Evolutionary conservation across 2,113 vertebrate genomes (phyloP), one percentile per base, ranked within the genome.

Genomic region (Egretta garzetta): DNA sequence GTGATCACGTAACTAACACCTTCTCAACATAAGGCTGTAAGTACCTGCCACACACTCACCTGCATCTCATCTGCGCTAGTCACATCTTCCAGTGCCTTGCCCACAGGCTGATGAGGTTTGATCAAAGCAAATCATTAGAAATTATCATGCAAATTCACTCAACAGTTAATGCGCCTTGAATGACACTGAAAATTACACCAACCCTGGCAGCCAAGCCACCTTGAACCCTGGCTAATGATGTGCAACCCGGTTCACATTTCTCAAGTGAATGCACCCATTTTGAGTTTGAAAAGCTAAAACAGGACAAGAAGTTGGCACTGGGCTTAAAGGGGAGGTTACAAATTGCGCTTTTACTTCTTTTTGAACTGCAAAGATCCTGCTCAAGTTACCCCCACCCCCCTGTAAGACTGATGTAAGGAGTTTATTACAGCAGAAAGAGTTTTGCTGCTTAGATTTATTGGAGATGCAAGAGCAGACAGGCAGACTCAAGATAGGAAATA

Each of bases 401-500:
- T 77, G 8, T 22, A 86, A 64, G 33, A 76, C 56, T 59, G 23
- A 14, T 77, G 37, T 67, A 62, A 45, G 62, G 64, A 86, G 50
- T 86, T 92, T 86, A 63, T 88, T 77, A 71, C n/a, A 63, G 75
- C 68, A 56, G 52, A 39, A 80, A 72, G 52, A 24, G 68, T 86
- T 91, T 63, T 83, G 72, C 86, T 84, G 60, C 56, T 63, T 41
- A 75, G 82, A 88, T 77, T 93, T 95, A 74, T 43, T 77, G 83
- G 82, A 71, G 80, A 35, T 47, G 43, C 41, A 91, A 59, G 70
- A 94, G 90, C 90, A 96, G 95, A 95, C 80, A 75, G 83, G 39
- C 88, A 91, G 82, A 27, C 76, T 85, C 4, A 1, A 43, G 49
- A 81, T 60, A 95, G 94, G 95, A 97, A 96, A 95, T 75, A 95